Percentiles rank a stretch among this genome's conserved stretches.
These are phyloP conservation scores for Ceratosolen fusciceps DNA, from an alignment of 1,140 invertebrate genomes.

Conservation along the genomic window DNA sequence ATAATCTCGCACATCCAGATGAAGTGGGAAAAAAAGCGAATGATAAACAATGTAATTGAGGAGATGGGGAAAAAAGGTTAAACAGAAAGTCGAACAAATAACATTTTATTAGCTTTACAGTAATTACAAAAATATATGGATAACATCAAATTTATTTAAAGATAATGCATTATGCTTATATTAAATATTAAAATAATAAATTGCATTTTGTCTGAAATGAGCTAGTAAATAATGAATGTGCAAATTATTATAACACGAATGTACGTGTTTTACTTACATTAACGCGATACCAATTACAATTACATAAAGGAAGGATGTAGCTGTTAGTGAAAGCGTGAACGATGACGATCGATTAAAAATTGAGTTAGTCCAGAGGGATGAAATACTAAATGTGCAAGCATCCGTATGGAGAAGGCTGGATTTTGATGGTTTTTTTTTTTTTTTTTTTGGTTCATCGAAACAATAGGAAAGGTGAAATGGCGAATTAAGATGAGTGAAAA, in stretches of 20 bases:
- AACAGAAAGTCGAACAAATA: background rate
- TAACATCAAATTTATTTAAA: background rate
- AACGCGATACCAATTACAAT: background rate
- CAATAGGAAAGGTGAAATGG: too few species aligned
- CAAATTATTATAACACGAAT: background rate
- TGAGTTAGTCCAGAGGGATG: background rate
- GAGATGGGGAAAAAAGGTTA: background rate
- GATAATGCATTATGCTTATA: too few species aligned
- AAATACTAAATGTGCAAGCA: background rate
- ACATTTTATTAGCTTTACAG: background rate
- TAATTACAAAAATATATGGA: background rate
- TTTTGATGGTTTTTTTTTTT: too few species aligned
- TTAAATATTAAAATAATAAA: background rate
- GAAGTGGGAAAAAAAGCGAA: background rate
- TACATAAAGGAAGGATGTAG: background rate
- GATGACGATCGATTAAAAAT: conserved; percentile 3
- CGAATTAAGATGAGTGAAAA: too few species aligned
- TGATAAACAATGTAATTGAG: background rate
- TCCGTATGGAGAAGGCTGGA: background rate
- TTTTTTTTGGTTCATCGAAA: too few species aligned
- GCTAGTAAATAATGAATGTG: background rate
- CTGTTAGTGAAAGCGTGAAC: background rate
- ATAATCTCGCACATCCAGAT: background rate
- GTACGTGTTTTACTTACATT: background rate
- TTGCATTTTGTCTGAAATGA: background rate